Percentiles rank a stretch among this genome's conserved stretches.
These are phyloP conservation scores for Ianthella basta DNA, from an alignment of 37 sponge, comb jelly and placozoan genomes.

Conservation along the genomic window DNA sequence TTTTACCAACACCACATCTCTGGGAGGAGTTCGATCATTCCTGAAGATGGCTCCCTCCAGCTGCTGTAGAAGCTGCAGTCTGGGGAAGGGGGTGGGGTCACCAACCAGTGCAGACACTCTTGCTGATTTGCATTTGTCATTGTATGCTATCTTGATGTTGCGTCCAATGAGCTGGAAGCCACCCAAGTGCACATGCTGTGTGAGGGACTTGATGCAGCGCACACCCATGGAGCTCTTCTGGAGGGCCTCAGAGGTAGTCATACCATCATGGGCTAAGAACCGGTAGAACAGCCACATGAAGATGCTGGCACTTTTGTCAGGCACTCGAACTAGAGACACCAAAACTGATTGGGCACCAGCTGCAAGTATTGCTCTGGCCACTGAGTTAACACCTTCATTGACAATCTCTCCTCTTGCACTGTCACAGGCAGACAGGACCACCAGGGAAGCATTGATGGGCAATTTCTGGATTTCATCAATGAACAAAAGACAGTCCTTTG, in stretches of 20 bases:
- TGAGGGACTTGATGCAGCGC: constrained; percentile 60
- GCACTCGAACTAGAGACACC: constrained; percentile 71
- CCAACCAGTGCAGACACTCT: constrained; percentile 9
- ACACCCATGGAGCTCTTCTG: constrained; percentile 73
- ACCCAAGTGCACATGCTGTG: constrained; percentile 72
- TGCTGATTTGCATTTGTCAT: background rate
- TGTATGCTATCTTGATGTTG: constrained; percentile 32
- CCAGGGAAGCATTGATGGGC: constrained; percentile 54
- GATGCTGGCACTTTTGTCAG: constrained; percentile 69
- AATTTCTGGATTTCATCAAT: constrained; percentile 69
- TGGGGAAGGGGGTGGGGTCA: constrained; percentile 42
- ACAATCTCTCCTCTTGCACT: constrained; percentile 47
- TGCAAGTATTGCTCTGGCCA: constrained; percentile 74
- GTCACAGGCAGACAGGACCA: constrained; percentile 79
- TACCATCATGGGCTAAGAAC: constrained; percentile 58
- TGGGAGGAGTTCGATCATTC: constrained; percentile 36
- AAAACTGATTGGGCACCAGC: constrained; percentile 82
- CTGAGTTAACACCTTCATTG: constrained; percentile 71
- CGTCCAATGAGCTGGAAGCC: constrained; percentile 74
- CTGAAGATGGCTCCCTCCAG: constrained; percentile 29
- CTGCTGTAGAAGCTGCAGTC: constrained; percentile 16
- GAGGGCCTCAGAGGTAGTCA: constrained; percentile 45
- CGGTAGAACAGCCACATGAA: constrained; percentile 85
- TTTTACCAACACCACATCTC: constrained; percentile 52
- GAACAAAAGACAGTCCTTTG: constrained; percentile 43